Conservation (phyloP, 2,888 invertebrate species). For the Hirtodrosophila cameraria region DNA sequence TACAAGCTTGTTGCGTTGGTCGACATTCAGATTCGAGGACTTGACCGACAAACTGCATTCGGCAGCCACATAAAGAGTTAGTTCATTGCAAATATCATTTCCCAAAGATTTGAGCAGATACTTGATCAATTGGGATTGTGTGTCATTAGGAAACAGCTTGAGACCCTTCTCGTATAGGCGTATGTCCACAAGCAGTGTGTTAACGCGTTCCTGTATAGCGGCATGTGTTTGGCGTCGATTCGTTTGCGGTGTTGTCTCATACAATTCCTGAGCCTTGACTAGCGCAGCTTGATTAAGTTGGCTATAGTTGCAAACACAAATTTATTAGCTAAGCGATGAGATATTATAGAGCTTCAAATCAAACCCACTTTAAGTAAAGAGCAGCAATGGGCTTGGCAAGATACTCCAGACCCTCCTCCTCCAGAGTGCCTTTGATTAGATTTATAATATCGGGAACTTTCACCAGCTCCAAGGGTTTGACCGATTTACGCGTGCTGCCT, state of each 20-base stretch:
- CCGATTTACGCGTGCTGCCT: conserved; percentile 82
- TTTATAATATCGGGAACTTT: conserved; percentile 88
- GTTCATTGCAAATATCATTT: conserved; percentile 91
- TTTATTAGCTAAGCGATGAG: background rate
- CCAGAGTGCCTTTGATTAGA: conserved; percentile 86
- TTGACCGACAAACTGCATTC: conserved; percentile 88
- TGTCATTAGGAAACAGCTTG: conserved; percentile 86
- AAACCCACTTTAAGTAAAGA: conserved; percentile 87
- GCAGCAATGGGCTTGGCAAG: conserved; percentile 88
- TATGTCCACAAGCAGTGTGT: conserved; percentile 89
- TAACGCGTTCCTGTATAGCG: conserved; percentile 92
- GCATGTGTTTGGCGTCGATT: conserved; percentile 91
- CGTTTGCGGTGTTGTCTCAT: conserved; percentile 89
- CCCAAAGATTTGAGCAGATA: conserved; percentile 94
- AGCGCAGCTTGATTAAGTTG: conserved; percentile 88
- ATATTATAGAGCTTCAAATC: background rate
- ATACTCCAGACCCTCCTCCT: conserved; percentile 90
- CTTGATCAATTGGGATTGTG: conserved; percentile 89
- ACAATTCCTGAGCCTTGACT: conserved; percentile 89
- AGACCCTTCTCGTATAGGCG: conserved; percentile 92
- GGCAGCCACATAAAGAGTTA: conserved; percentile 91
- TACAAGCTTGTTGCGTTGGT: conserved; percentile 89
- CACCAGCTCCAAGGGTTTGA: conserved; percentile 87
- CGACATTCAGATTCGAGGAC: conserved; percentile 85
- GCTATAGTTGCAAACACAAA: conserved; percentile 76